Evolutionary conservation across 64 coral and sea anemone genomes (phyloP).

Genomic region (Stylophora pistillata): DNA sequence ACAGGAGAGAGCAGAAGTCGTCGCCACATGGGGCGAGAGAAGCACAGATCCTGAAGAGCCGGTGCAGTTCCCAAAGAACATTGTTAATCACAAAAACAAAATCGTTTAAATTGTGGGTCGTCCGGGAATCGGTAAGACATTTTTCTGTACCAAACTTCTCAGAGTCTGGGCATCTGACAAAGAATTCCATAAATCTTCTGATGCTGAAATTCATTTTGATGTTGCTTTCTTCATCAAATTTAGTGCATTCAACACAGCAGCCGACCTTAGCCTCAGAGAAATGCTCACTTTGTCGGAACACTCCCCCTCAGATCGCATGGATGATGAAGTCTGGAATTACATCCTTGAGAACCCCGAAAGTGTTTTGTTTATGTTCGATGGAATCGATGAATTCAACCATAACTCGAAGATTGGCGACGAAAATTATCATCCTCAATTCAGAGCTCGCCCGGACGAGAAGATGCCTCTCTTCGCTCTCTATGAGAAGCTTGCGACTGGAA

Average conservation of each 20-base stretch:
- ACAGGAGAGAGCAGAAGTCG: too few species aligned
- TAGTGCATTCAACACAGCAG: background rate
- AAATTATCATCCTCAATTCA: background rate
- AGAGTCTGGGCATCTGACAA: too few species aligned
- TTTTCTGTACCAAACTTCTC: too few species aligned
- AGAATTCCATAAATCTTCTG: too few species aligned
- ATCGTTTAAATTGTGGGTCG: too few species aligned
- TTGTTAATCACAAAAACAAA: too few species aligned
- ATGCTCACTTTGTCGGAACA: conserved; percentile 7
- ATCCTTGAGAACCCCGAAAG: conserved; percentile 36
- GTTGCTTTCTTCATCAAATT: background rate
- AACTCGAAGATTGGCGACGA: background rate
- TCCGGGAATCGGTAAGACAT: too few species aligned
- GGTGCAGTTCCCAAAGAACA: too few species aligned
- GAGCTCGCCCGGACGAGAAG: background rate
- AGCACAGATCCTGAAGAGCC: too few species aligned
- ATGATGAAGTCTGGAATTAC: conserved; percentile 37
- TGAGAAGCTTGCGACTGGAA: background rate
- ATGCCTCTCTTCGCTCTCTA: background rate
- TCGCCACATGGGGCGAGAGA: too few species aligned
- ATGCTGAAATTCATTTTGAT: too few species aligned
- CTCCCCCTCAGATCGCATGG: conserved; percentile 14
- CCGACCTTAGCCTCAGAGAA: conserved; percentile 15
- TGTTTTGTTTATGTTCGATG: conserved; percentile 47
- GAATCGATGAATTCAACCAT: conserved; percentile 41